Evolutionary conservation across 1,140 invertebrate genomes (phyloP).

Genomic region (Megalopta genalis): DNA sequence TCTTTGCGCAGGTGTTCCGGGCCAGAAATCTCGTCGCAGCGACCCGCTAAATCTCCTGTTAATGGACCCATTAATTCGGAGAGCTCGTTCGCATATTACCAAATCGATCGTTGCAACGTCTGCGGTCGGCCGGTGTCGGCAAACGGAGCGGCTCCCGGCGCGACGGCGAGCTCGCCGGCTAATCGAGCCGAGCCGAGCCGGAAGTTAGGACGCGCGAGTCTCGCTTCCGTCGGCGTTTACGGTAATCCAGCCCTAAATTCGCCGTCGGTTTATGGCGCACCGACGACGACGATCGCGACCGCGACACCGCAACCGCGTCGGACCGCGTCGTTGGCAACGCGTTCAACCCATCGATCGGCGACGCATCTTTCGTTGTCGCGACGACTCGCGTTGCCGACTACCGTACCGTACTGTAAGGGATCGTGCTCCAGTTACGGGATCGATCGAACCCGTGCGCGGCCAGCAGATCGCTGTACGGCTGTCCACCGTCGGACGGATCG

Average conservation of each 20-base stretch:
- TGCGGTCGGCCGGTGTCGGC: no score
- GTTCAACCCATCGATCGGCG: neutral
- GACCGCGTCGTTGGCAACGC: neutral
- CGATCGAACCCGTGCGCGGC: neutral
- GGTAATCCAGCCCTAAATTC: constrained; percentile 7
- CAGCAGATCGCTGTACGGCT: neutral
- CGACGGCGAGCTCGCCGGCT: no score
- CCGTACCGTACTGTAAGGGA: no score
- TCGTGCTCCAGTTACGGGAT: neutral
- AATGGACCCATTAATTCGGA: no score
- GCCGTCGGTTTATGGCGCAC: neutral
- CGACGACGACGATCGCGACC: neutral
- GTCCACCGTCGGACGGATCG: no score
- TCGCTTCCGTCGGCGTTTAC: constrained; percentile 1
- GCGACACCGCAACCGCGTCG: neutral
- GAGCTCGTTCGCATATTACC: no score
- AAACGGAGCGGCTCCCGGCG: no score
- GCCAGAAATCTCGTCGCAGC: no score
- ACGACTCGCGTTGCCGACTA: neutral
- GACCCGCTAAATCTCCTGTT: no score
- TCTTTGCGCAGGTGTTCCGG: no score
- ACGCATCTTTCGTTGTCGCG: constrained; percentile 12
- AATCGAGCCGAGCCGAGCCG: no score
- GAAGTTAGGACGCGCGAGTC: neutral
- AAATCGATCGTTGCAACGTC: no score